These are phyloP conservation scores for Varecia variegata DNA, from an alignment of 2,797 vertebrate genomes.

Conservation along the genomic window DNA sequence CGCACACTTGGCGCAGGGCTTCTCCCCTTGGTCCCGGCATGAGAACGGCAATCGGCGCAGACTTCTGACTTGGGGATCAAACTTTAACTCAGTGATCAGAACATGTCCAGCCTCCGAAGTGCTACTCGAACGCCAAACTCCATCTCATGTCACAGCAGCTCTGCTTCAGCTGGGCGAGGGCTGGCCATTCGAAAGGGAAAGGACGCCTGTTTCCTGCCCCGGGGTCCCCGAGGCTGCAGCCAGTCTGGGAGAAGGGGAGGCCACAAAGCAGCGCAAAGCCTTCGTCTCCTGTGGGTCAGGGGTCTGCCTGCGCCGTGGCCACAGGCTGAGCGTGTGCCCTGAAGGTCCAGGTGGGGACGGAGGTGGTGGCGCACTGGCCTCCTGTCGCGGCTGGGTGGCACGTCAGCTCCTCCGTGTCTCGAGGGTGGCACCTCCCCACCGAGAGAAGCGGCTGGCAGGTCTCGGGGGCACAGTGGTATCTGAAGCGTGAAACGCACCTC, in stretches of 20 bases:
- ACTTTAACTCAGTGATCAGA: too few species aligned
- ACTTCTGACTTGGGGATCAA: too few species aligned
- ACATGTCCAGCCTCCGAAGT: not conserved
- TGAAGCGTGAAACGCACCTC: too few species aligned
- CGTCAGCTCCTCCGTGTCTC: not conserved
- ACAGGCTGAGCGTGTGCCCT: not conserved
- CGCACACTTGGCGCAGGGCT: accelerated
- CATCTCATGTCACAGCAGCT: not conserved
- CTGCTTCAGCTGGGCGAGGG: not conserved
- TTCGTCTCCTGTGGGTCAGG: not conserved
- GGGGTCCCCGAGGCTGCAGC: not conserved
- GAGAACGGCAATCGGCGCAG: not conserved
- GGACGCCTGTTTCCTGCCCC: too few species aligned
- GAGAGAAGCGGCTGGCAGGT: not conserved
- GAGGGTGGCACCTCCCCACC: not conserved
- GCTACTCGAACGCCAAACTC: not conserved
- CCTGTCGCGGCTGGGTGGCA: not conserved
- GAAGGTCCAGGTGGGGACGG: not conserved
- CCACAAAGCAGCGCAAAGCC: not conserved
- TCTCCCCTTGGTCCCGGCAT: not conserved
- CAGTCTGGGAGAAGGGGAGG: not conserved
- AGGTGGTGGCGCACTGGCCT: not conserved
- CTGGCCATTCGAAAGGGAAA: not conserved
- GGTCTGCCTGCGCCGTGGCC: not conserved
- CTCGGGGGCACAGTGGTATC: not conserved